These are phyloP conservation scores for Bambusicola thoracicus DNA, from an alignment of 2,113 vertebrate species.

Conservation along the genomic window DNA sequence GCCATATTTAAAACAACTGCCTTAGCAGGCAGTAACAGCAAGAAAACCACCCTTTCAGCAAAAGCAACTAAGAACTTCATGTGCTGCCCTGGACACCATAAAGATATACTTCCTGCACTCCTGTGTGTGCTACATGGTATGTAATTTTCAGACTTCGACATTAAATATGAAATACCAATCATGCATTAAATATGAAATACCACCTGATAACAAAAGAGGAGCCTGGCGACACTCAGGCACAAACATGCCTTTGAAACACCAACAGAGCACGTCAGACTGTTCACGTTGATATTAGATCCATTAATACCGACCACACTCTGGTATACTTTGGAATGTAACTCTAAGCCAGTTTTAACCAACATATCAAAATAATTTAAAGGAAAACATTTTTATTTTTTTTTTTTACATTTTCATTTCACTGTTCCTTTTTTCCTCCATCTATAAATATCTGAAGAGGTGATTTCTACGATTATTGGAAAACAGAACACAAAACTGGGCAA, in stretches of 20 bases:
- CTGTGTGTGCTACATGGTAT: not conserved
- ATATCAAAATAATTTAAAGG: not conserved
- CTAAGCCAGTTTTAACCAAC: not conserved
- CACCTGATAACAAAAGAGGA: not conserved
- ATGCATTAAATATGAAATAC: too few species aligned
- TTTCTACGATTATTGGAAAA: not conserved
- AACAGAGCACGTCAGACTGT: not conserved
- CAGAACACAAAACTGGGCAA: not conserved
- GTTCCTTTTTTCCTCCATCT: not conserved
- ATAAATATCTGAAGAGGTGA: not conserved
- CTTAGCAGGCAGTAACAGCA: not conserved
- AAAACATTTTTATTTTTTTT: not conserved
- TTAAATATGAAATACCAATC: not conserved
- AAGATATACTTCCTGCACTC: not conserved
- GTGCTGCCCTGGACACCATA: fast-evolving
- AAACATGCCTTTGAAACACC: not conserved
- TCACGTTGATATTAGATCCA: not conserved
- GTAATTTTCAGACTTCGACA: not conserved
- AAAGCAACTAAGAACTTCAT: not conserved
- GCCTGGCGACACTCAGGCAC: not conserved
- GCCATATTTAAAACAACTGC: not conserved
- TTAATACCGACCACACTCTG: not conserved
- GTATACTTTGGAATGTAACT: not conserved
- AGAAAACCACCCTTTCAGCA: not conserved
- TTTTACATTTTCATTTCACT: not conserved